A percentile compares a stretch with the other conserved stretches of the same genome.
Evolutionary conservation across 2,113 vertebrate genomes (phyloP).

Genomic region (Empidonax traillii): DNA sequence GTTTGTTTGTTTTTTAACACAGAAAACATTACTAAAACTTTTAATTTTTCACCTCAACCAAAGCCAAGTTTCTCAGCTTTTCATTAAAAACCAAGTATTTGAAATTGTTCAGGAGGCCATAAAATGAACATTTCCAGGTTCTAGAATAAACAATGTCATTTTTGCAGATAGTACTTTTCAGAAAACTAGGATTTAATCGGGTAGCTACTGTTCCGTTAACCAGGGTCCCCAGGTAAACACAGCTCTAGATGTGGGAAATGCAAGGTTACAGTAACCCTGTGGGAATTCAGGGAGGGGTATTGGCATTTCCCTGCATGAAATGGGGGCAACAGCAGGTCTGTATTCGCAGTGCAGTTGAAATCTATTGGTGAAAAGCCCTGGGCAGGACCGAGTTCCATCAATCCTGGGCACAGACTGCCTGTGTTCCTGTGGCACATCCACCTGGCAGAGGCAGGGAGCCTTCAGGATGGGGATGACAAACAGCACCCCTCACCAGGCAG

Average conservation of each 20-base stretch:
- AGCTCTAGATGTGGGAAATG: background rate
- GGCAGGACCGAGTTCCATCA: background rate
- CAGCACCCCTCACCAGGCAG: background rate
- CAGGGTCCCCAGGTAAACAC: background rate
- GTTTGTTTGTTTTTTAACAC: too few relatives aligned
- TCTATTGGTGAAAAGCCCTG: background rate
- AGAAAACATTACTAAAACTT: background rate
- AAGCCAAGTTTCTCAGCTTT: background rate
- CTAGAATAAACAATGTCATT: background rate
- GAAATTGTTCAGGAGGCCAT: background rate
- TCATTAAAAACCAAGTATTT: background rate
- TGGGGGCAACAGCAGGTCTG: fast-evolving
- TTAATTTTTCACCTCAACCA: background rate
- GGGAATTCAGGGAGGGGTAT: background rate
- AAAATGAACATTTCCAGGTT: background rate
- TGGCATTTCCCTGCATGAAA: background rate
- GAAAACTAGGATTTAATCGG: background rate
- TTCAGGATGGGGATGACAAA: background rate
- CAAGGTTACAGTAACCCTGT: background rate
- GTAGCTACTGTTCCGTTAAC: background rate
- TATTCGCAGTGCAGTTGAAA: background rate
- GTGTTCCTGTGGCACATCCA: background rate
- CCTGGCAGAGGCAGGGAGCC: background rate
- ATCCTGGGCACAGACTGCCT: background rate
- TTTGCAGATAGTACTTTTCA: background rate